phyloP scores from a whole-genome alignment of 2,797 vertebrate genomes.

The Brachymystax lenok region DNA sequence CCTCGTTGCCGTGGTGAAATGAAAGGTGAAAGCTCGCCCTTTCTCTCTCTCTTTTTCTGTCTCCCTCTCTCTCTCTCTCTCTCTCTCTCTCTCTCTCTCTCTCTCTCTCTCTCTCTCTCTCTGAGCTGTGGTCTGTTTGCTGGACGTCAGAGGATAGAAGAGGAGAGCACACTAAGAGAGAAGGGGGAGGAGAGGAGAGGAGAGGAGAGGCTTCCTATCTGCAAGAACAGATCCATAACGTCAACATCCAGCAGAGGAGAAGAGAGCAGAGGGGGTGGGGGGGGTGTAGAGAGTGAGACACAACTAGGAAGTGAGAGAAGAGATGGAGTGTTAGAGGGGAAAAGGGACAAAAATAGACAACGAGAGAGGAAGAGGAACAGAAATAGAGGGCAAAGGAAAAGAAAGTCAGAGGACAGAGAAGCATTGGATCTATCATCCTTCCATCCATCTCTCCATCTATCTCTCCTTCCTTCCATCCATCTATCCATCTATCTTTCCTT shows the following conservation, averaged over 20 bases:
- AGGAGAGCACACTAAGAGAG: neutral
- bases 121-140: neutral
- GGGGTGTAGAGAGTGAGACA: neutral
- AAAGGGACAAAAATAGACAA: conserved; percentile 12
- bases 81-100: neutral
- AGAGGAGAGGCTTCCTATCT: neutral
- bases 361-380: conserved; percentile 28
- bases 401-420: neutral
- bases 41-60: neutral
- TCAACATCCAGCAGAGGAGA: conserved; percentile 7
- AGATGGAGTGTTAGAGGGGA: conserved; percentile 19
- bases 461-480: too few relatives aligned
- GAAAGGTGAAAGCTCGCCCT: conserved; percentile 62
- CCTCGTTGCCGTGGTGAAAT: conserved; percentile 59
- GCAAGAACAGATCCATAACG: neutral
- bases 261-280: neutral
- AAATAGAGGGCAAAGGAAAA: neutral
- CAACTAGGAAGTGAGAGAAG: conserved; percentile 1
- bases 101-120: neutral
- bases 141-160: conserved; percentile 28
- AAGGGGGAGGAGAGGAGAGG: neutral
- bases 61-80: conserved; percentile 2
- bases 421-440: neutral
- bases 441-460: neutral
- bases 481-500: too few relatives aligned